Evolutionary conservation across 1,140 invertebrate genomes (phyloP).

Genomic region (Berghia stephanieae): DNA sequence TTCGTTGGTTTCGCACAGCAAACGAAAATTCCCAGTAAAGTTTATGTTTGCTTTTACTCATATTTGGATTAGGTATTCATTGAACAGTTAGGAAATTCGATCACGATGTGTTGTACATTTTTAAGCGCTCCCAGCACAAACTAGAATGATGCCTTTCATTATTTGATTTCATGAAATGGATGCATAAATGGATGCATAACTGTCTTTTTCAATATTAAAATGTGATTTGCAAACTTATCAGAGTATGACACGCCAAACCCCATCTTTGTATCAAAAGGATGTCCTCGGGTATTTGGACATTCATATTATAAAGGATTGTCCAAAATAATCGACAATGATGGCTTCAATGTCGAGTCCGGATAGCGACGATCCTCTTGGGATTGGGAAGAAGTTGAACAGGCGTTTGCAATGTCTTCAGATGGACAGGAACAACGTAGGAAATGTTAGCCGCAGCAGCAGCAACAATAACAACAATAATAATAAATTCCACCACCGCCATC

Average conservation of each 20-base stretch:
- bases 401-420: slow-evolving; percentile 27
- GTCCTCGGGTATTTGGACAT: neutral
- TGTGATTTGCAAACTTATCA: neutral
- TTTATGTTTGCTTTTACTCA: too few relatives aligned
- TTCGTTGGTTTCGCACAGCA: too few relatives aligned
- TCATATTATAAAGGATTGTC: neutral
- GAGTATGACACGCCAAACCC: neutral
- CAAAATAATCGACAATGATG: neutral
- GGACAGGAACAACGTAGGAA: too few relatives aligned
- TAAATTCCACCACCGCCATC: too few relatives aligned
- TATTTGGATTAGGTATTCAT: too few relatives aligned
- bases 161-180: too few relatives aligned
- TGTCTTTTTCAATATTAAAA: neutral
- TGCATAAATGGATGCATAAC: neutral
- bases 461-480: slow-evolving; percentile 28
- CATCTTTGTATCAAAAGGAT: neutral
- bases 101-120: too few relatives aligned
- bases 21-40: too few relatives aligned
- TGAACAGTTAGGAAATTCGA: too few relatives aligned
- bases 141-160: too few relatives aligned
- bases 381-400: slow-evolving; percentile 32
- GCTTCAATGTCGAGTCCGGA: slow-evolving; percentile 37
- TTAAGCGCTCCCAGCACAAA: too few relatives aligned
- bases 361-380: slow-evolving; percentile 31
- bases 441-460: slow-evolving; percentile 21